Evolutionary conservation across 2,888 invertebrate genomes (phyloP).

Genomic region (Myopa tessellatipennis): DNA sequence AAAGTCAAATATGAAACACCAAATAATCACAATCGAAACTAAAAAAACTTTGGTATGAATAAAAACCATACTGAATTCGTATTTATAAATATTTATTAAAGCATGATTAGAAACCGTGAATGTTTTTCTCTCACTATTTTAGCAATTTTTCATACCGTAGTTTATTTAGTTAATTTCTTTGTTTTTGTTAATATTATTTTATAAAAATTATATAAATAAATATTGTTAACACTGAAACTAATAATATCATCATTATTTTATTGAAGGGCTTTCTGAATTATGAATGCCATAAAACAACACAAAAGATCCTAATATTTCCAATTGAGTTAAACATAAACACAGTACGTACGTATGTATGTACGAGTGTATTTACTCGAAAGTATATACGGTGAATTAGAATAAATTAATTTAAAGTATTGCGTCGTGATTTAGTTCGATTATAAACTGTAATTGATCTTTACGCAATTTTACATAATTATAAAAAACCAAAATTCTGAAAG

Average conservation of each 20-base stretch:
- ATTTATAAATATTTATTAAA: conserved; percentile 35
- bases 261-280: not conserved
- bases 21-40: conserved; percentile 29
- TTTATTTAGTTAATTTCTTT: conserved; percentile 38
- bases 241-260: conserved; percentile 13
- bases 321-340: conserved; percentile 4
- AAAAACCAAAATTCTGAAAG: not conserved
- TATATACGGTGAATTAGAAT: conserved; percentile 21
- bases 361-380: not conserved
- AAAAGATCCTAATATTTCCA: conserved; percentile 30
- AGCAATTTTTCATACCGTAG: conserved; percentile 27
- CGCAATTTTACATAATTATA: not conserved
- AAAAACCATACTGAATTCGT: conserved; percentile 17
- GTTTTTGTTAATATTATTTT: conserved; percentile 38
- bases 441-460: conserved; percentile 3
- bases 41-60: conserved; percentile 8
- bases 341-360: not conserved
- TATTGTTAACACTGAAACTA: conserved; percentile 33
- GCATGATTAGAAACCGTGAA: conserved; percentile 15
- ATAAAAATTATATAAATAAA: conserved; percentile 32
- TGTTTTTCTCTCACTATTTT: conserved; percentile 16
- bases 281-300: not conserved
- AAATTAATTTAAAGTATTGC: conserved; percentile 19
- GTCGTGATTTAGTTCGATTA: conserved; percentile 26
- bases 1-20: conserved; percentile 36